Percentiles rank a stretch among this genome's conserved stretches.
phyloP scores from a whole-genome alignment of 2,888 invertebrate species.

The Aquatica leii region DNA sequence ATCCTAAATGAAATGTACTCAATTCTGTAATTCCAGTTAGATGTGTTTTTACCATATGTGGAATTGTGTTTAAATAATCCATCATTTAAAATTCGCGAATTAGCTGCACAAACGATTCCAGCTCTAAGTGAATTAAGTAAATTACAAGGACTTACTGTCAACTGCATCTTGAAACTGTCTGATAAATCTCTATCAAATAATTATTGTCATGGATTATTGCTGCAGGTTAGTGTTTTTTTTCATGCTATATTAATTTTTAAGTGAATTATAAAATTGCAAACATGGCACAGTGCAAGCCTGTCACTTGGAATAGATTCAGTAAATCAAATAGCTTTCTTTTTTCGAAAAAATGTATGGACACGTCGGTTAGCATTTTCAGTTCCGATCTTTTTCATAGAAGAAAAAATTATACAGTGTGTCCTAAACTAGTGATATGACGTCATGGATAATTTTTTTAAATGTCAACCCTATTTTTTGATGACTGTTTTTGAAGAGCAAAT shows the following conservation, averaged over 20 bases:
- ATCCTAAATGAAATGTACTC: background rate
- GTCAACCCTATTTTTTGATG: no score
- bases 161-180: slow-evolving; percentile 25
- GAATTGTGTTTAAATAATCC: slow-evolving; percentile 70
- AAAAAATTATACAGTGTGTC: no score
- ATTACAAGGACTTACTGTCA: slow-evolving; percentile 29
- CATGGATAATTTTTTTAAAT: no score
- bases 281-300: no score
- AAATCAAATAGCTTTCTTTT: no score
- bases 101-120: slow-evolving; percentile 76
- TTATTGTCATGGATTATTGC: slow-evolving; percentile 70
- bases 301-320: no score
- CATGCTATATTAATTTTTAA: background rate
- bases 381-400: no score
- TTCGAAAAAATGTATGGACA: no score
- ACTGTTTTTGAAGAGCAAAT: no score
- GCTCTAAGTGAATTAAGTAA: slow-evolving; percentile 64
- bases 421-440: no score
- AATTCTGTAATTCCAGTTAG: slow-evolving; percentile 63
- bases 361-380: no score
- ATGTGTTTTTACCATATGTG: slow-evolving; percentile 72
- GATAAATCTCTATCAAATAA: slow-evolving; percentile 61
- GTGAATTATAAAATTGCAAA: background rate
- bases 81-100: slow-evolving; percentile 73
- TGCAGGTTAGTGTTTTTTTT: slow-evolving; percentile 65